Evolutionary conservation across 2,888 invertebrate species (phyloP).

Genomic region (Maniola hyperantus): DNA sequence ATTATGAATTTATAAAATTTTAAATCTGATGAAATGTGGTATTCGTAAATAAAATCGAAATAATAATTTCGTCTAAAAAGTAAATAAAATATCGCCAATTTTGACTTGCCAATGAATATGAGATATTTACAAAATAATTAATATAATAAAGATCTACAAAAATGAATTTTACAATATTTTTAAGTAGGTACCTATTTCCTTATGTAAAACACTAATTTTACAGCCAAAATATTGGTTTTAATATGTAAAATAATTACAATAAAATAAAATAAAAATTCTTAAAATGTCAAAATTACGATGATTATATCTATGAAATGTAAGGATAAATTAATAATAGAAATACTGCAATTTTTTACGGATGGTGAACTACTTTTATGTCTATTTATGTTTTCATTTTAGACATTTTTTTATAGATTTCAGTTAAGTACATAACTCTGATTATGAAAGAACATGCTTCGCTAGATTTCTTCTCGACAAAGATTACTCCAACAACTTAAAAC

Average conservation of each 20-base stretch:
- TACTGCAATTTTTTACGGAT: too few species aligned
- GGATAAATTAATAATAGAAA: too few species aligned
- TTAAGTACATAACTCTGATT: neutral
- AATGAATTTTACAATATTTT: neutral
- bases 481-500: neutral
- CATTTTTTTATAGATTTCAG: too few species aligned
- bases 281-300: neutral
- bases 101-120: neutral
- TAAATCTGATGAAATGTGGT: slow-evolving; percentile 31
- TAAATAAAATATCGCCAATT: neutral
- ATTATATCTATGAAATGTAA: neutral
- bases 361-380: too few species aligned
- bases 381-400: too few species aligned
- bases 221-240: too few species aligned
- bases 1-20: slow-evolving; percentile 46
- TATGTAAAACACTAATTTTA: neutral
- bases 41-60: slow-evolving; percentile 1
- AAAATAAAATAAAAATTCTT: neutral
- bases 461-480: neutral
- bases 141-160: slow-evolving; percentile 14
- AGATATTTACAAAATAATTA: slow-evolving; percentile 20
- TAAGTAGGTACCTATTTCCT: neutral
- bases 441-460: neutral
- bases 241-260: too few species aligned
- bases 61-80: neutral